Evolutionary conservation across 2,888 invertebrate genomes (phyloP), one percentile per base, ranked within the genome.

Genomic region (Plebejus melissa): DNA sequence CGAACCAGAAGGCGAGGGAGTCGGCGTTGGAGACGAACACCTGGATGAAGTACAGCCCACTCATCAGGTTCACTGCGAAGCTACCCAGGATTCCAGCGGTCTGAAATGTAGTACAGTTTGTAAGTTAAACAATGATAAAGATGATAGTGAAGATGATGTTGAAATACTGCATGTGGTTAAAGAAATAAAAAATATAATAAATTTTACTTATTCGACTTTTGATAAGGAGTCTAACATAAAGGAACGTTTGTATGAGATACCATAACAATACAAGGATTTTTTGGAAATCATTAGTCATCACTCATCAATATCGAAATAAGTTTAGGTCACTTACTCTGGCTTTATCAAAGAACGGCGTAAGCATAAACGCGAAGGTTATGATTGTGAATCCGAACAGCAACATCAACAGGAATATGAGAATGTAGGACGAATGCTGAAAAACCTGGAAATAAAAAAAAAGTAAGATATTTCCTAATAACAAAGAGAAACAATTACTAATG

Each of bases 281-380:
- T 22, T 22, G 22, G 22, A 22, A 22, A 22, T 22, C 22, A 22
- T 22, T 22, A 22, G 22, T 22, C 22, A 22, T 22, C 22, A 22
- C 22, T 22, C 22, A 22, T 22, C 22, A 22, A 22, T 22, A 22
- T 46, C 46, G 46, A 46, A 46, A 11, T 11, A 9, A 46, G 41
- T 22, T 1, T 16, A 36, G 0, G 41, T 22, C 13, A 90, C 95
- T 95, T 88, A 97, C 97, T 88, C 96, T 94, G 70, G 97, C 96
- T 84, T 96, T 97, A 83, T 97, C 97, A 87, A 98, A 97, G 90
- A 98, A 97, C 0, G 97, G 97, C 0, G 97, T 97, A 78, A 98
- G 93, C 95, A 97, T 96, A 84, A 97, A 97, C 70, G 96, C 96
- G 80, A 97, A 95, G 86, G 97, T 96, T 80, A 98, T 97, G 75